These are phyloP conservation scores for Pedicia rivosa DNA, from an alignment of 2,888 invertebrate genomes.

Conservation along the genomic window DNA sequence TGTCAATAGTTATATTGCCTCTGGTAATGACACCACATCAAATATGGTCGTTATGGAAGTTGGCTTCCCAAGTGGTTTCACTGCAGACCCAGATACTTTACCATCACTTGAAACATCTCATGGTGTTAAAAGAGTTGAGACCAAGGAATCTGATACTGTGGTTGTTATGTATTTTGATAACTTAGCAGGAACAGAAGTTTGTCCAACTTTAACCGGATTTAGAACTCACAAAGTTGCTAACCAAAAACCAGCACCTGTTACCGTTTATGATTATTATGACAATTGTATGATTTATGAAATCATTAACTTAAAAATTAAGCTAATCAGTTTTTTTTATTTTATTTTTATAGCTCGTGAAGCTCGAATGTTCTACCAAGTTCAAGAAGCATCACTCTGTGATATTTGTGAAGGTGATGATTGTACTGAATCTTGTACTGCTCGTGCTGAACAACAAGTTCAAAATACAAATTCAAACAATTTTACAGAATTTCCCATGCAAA, in stretches of 20 bases:
- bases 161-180: constrained; percentile 59
- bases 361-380: constrained; percentile 55
- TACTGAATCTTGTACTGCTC: constrained; percentile 23
- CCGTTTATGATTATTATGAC: constrained; percentile 83
- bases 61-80: constrained; percentile 78
- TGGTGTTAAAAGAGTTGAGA: constrained; percentile 44
- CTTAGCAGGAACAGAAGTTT: constrained; percentile 44
- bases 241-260: constrained; percentile 72
- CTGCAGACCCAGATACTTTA: constrained; percentile 49
- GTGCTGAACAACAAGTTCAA: constrained; percentile 24
- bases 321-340: background rate
- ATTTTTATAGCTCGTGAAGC: constrained; percentile 50
- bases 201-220: constrained; percentile 70
- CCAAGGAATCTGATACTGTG: constrained; percentile 42
- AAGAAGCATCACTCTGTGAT: constrained; percentile 57
- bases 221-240: constrained; percentile 70
- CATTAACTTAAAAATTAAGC: constrained; percentile 14
- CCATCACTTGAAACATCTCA: constrained; percentile 35
- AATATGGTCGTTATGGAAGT: constrained; percentile 89
- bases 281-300: constrained; percentile 47
- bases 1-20: constrained; percentile 49
- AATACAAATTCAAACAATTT: no score
- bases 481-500: no score
- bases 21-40: constrained; percentile 40
- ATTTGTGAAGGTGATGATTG: constrained; percentile 55